Conservation (phyloP, 2,797 vertebrate species). For the Coregonus suidteri region DNA sequence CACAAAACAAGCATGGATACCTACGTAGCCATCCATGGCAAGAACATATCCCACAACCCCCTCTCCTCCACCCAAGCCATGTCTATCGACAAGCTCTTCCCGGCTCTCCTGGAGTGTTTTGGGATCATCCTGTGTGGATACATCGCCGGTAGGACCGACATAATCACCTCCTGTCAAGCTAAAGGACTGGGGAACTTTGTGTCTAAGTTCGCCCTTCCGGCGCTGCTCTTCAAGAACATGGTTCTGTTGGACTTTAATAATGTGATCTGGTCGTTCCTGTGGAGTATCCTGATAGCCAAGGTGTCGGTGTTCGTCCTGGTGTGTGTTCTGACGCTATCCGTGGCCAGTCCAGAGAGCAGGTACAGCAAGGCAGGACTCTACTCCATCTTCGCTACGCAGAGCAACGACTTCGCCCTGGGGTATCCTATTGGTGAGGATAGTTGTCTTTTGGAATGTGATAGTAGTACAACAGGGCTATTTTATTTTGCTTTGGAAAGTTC, state of each 20-base stretch:
- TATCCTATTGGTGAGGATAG: slow-evolving; percentile 92
- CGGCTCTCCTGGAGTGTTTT: slow-evolving; percentile 94
- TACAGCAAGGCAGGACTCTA: slow-evolving; percentile 94
- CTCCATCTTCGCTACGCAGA: slow-evolving; percentile 97
- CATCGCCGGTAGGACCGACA: slow-evolving; percentile 86
- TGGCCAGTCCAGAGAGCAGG: slow-evolving; percentile 84
- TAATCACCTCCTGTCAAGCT: slow-evolving; percentile 91
- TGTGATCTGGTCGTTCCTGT: slow-evolving; percentile 95
- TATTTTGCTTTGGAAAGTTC: too few relatives aligned
- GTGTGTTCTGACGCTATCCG: slow-evolving; percentile 86
- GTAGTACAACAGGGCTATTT: too few relatives aligned
- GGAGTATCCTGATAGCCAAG: slow-evolving; percentile 93
- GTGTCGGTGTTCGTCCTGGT: slow-evolving; percentile 88
- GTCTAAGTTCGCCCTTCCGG: slow-evolving; percentile 94
- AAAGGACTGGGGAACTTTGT: slow-evolving; percentile 96
- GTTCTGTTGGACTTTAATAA: slow-evolving; percentile 91
- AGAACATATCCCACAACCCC: background rate
- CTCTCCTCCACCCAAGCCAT: slow-evolving; percentile 66
- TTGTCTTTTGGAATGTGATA: too few relatives aligned
- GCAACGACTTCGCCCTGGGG: slow-evolving; percentile 97
- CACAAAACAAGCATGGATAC: background rate
- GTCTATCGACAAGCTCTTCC: slow-evolving; percentile 92
- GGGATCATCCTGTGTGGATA: slow-evolving; percentile 97
- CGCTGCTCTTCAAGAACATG: slow-evolving; percentile 97
- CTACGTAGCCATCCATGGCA: background rate